Base-by-base conservation (phyloP, 2,797 vertebrate species). In the Discoglossus pictus region DNA sequence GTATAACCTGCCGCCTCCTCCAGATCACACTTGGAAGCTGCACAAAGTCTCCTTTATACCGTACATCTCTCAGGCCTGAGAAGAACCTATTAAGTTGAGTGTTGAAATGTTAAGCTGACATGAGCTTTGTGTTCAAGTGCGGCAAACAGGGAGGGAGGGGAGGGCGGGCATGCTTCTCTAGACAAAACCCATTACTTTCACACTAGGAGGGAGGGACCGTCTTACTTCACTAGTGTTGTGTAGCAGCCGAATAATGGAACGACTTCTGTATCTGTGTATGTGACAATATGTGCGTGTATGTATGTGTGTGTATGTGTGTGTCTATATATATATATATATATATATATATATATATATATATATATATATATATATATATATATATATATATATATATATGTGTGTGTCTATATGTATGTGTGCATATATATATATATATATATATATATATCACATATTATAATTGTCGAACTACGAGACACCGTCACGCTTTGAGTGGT, bases 11-110 rank as follows among this genome's bases (percentile, higher is more conserved):
- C 34, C 38, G 35, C 34, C 25, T 20, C 46, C 18, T 31, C 42
- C 38, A 16, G 61, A 64, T 52, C 38, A 64, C 25, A 46, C 15
- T 67, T 65, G 77, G 73, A 85, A 76, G 81, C 84, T 83, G 54
- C 79, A 79, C 81, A 79, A 82, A 84, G 79, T 87, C 82, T 79
- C 82, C 78, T 74, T 68, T 54, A 79, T 34, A 31, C 72, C 82
- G 78, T 62, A 27, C 43, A 84, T n/a, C 44, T 77, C 25, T 65
- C 73, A 82, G 80, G 65, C n/a, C 81, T 81, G 83, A 85, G 80
- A 86, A 84, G 82, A 75, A 17, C 78, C 75, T 76, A 81, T 79
- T 70, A 77, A 83, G 79, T 74, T 47, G 68, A 79, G 79, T 60
- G 74, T 78, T 84, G 82, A 82, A 80, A 82, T 73, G 47, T 65